Evolutionary conservation across 2,888 invertebrate species (phyloP).

Genomic region (Lydus trimaculatus): DNA sequence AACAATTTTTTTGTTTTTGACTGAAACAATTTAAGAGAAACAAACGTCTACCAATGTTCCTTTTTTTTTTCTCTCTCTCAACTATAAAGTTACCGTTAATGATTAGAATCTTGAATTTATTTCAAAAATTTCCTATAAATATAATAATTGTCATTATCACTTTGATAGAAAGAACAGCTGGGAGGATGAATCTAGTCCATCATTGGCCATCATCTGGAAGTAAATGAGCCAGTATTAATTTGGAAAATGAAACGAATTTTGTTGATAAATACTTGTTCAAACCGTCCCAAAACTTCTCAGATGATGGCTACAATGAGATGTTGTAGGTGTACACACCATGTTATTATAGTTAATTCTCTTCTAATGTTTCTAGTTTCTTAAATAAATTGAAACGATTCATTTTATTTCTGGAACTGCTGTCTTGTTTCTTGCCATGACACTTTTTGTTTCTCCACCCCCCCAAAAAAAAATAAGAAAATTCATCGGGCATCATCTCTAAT

Average conservation of each 20-base stretch:
- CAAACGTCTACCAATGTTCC: constrained; percentile 21
- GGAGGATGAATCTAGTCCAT: constrained; percentile 58
- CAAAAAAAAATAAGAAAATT: no score
- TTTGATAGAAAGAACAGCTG: constrained; percentile 42
- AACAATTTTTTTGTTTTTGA: background rate
- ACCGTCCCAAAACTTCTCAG: constrained; percentile 57
- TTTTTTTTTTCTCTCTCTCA: constrained; percentile 24
- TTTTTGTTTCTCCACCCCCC: constrained; percentile 29
- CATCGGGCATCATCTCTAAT: constrained; percentile 19
- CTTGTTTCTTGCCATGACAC: constrained; percentile 56
- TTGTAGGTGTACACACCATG: constrained; percentile 52
- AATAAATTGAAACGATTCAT: background rate
- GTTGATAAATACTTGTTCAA: constrained; percentile 53
- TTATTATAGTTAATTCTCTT: constrained; percentile 43
- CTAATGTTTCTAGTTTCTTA: constrained; percentile 15
- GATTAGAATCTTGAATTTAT: constrained; percentile 21
- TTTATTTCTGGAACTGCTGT: constrained; percentile 15
- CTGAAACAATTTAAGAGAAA: constrained; percentile 7
- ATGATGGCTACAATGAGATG: constrained; percentile 50
- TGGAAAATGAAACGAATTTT: constrained; percentile 28
- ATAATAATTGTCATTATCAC: constrained; percentile 18
- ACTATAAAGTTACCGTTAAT: constrained; percentile 33
- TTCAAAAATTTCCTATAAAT: constrained; percentile 22
- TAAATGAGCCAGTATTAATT: constrained; percentile 57
- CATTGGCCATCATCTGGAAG: constrained; percentile 54